These are phyloP conservation scores for Lasiommata megera DNA, from an alignment of 2,888 invertebrate species.

Conservation along the genomic window DNA sequence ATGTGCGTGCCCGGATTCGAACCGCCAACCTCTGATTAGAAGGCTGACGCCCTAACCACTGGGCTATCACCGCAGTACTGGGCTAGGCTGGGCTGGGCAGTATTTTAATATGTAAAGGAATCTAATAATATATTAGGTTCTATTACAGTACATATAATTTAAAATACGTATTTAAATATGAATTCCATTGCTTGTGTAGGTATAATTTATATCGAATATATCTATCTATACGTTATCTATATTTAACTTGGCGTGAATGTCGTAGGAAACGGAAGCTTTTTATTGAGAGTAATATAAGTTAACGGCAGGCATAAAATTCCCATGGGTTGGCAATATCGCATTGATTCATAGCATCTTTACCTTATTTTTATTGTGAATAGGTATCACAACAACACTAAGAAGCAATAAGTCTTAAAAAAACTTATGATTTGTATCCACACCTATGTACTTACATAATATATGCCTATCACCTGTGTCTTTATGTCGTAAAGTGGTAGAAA, in stretches of 20 bases:
- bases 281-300: slow-evolving; percentile 65
- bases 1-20: too few relatives aligned
- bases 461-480: too few relatives aligned
- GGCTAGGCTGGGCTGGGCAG: too few relatives aligned
- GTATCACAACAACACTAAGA: slow-evolving; percentile 4
- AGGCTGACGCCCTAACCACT: too few relatives aligned
- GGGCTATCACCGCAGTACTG: too few relatives aligned
- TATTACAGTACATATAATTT: too few relatives aligned
- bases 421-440: too few relatives aligned
- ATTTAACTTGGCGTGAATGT: slow-evolving; percentile 28
- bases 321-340: slow-evolving; percentile 24
- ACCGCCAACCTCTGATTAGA: too few relatives aligned
- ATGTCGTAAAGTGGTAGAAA: too few relatives aligned
- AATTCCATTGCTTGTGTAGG: not conserved
- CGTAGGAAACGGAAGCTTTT: slow-evolving; percentile 57
- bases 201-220: not conserved
- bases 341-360: slow-evolving; percentile 22
- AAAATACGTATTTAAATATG: not conserved
- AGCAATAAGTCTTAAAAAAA: not conserved
- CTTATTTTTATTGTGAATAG: slow-evolving; percentile 17
- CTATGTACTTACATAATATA: not conserved
- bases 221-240: slow-evolving; percentile 20
- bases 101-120: too few relatives aligned
- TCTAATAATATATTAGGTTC: too few relatives aligned
- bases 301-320: slow-evolving; percentile 59